These are phyloP conservation scores for Calyptommatus sinebrachiatus DNA, from an alignment of 2,113 vertebrate species.

Conservation along the genomic window DNA sequence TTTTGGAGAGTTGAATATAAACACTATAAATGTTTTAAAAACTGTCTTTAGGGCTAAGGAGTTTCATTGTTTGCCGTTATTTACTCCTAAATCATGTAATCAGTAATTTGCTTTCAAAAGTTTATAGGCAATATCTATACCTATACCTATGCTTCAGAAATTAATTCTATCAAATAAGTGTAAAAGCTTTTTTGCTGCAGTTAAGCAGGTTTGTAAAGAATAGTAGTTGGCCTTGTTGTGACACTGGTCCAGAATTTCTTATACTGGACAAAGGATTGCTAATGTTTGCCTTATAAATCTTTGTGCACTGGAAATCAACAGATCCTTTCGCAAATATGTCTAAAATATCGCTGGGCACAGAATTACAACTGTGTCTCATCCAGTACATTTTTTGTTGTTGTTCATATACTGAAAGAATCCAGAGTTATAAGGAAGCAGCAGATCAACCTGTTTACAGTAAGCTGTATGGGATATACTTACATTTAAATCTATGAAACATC, in stretches of 20 bases:
- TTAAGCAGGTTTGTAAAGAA: background rate
- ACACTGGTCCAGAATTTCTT: background rate
- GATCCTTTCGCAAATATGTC: background rate
- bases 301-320: background rate
- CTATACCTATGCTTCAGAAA: background rate
- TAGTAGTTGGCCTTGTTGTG: background rate
- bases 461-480: background rate
- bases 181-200: rapidly evolving
- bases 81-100: too few relatives aligned
- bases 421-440: background rate
- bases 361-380: background rate
- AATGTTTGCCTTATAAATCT: background rate
- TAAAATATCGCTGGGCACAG: background rate
- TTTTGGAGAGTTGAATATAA: background rate
- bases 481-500: rapidly evolving
- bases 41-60: background rate
- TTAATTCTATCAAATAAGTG: background rate
- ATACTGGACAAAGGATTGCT: background rate
- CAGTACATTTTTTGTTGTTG: background rate
- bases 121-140: background rate
- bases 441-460: background rate
- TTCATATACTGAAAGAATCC: background rate
- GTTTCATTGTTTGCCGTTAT: background rate
- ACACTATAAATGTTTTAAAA: background rate
- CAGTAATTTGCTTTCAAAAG: background rate